Evolutionary conservation across 2,113 vertebrate species (phyloP).

Genomic region (Upupa epops): DNA sequence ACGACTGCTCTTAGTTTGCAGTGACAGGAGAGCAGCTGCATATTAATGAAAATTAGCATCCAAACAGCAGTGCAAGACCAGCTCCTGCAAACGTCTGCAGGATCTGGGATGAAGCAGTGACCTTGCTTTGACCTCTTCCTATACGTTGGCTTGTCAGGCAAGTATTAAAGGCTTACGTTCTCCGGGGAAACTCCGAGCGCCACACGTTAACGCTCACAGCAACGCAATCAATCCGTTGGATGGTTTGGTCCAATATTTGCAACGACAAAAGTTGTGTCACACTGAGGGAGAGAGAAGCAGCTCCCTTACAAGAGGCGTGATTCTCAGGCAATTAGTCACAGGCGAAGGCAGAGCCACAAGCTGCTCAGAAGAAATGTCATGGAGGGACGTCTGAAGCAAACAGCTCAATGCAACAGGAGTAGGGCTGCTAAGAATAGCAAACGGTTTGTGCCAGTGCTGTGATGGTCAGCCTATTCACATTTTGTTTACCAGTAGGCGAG

Average conservation of each 20-base stretch:
- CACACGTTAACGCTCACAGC: background rate
- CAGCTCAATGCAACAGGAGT: background rate
- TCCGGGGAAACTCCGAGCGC: background rate
- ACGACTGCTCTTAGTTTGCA: background rate
- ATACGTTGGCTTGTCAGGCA: background rate
- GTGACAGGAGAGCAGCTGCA: background rate
- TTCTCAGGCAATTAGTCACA: background rate
- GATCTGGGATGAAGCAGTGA: background rate
- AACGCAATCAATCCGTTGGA: background rate
- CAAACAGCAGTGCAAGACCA: background rate
- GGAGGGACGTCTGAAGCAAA: background rate
- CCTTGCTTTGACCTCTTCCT: background rate
- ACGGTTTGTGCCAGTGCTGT: background rate
- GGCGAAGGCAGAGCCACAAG: background rate
- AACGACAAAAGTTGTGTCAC: background rate
- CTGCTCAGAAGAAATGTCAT: background rate
- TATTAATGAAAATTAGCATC: background rate
- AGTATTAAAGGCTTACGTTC: background rate
- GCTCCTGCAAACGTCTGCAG: background rate
- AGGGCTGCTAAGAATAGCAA: background rate
- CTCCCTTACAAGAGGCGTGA: background rate
- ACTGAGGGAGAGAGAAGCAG: background rate
- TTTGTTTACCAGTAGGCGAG: background rate
- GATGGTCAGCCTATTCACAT: background rate
- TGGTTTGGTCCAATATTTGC: background rate